A percentile compares a stretch with the other conserved stretches of the same genome.
These are phyloP conservation scores for Rhyzopertha dominica DNA, from an alignment of 1,140 invertebrate genomes.

Conservation along the genomic window DNA sequence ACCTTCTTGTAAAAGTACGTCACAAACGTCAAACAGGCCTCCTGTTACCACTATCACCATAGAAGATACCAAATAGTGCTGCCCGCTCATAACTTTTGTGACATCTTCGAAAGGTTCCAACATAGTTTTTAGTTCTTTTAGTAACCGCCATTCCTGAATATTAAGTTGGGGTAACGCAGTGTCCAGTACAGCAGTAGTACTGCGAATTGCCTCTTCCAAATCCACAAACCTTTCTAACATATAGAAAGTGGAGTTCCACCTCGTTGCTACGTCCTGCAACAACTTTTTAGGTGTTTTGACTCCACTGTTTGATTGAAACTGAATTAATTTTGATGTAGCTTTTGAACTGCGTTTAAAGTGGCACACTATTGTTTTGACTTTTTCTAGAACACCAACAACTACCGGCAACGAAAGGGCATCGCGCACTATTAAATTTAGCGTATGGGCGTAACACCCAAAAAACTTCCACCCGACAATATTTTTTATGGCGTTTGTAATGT, in stretches of 20 bases:
- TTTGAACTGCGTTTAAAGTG: slow-evolving; percentile 24
- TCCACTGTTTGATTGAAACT: slow-evolving; percentile 11
- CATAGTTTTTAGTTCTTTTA: slow-evolving; percentile 1
- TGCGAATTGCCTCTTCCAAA: slow-evolving; percentile 15
- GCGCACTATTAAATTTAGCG: slow-evolving; percentile 24
- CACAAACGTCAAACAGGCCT: not conserved
- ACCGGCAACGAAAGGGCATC: slow-evolving; percentile 13
- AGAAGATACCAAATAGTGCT: slow-evolving; percentile 5
- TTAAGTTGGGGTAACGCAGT: not conserved
- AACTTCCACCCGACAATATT: not conserved
- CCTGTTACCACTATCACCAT: slow-evolving; percentile 1
- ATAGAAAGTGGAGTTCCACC: slow-evolving; percentile 35
- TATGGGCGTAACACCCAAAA: slow-evolving; percentile 11
- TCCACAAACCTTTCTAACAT: slow-evolving; percentile 35
- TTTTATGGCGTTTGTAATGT: slow-evolving; percentile 5
- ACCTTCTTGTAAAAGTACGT: not conserved
- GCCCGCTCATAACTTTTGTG: slow-evolving; percentile 12
- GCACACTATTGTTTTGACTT: slow-evolving; percentile 24
- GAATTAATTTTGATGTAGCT: slow-evolving; percentile 21
- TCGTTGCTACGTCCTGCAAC: slow-evolving; percentile 20
- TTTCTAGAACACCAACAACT: slow-evolving; percentile 14
- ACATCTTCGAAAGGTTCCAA: slow-evolving; percentile 9
- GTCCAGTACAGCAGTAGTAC: slow-evolving; percentile 7
- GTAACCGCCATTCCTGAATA: slow-evolving; percentile 8
- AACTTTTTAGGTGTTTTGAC: slow-evolving; percentile 6